Percentiles rank a stretch among this genome's conserved stretches.
phyloP scores from a whole-genome alignment of 1,140 invertebrate genomes.

The Papilio helenus region DNA sequence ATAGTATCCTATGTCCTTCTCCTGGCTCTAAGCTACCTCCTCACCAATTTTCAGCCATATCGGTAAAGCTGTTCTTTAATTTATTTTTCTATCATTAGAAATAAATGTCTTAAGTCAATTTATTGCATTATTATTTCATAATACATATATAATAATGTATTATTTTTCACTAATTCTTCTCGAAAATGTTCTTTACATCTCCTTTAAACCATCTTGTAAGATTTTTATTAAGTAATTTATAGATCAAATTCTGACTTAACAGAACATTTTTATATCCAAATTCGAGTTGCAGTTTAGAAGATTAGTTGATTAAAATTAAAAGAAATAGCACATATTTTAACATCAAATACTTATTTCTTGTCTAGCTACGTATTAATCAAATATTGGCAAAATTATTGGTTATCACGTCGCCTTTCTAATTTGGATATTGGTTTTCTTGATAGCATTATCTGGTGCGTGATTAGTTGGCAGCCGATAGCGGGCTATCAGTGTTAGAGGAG shows the following conservation, averaged over 20 bases:
- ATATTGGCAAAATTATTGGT: constrained; percentile 33
- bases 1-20: no score
- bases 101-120: constrained; percentile 25
- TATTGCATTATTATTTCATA: background rate
- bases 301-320: background rate
- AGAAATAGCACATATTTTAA: background rate
- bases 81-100: constrained; percentile 11
- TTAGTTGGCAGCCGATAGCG: constrained; percentile 32
- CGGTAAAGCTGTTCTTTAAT: no score
- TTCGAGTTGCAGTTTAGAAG: background rate
- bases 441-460: constrained; percentile 37
- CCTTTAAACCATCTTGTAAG: no score
- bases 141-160: no score
- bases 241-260: background rate
- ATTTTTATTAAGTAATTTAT: background rate
- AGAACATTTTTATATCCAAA: no score
- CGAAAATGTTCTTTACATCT: no score
- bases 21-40: no score
- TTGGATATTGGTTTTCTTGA: constrained; percentile 38
- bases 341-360: background rate
- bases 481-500: constrained; percentile 20
- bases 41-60: no score
- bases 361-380: background rate
- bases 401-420: constrained; percentile 34
- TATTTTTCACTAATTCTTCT: no score